These are phyloP conservation scores for Emydura subglobosa DNA, from an alignment of 2,113 vertebrate species.

Conservation along the genomic window DNA sequence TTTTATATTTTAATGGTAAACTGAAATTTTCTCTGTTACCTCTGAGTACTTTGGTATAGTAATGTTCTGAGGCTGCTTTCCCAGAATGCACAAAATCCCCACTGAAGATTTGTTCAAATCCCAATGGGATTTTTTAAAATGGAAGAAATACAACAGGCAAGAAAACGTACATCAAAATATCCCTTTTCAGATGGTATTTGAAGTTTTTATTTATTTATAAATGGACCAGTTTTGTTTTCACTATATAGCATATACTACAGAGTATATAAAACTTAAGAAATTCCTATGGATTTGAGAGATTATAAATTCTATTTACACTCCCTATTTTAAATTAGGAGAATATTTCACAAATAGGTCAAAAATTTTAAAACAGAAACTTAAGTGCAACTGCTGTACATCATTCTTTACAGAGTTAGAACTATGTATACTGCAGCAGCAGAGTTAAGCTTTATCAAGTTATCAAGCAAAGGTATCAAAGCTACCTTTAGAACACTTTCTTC, in stretches of 20 bases:
- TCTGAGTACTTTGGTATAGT: neutral
- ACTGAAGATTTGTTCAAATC: neutral
- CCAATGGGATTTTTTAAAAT: neutral
- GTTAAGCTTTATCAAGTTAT: neutral
- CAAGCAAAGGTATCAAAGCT: neutral
- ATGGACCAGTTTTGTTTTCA: neutral
- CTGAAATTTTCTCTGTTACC: neutral
- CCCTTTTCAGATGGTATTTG: neutral
- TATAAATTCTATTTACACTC: neutral
- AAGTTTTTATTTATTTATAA: neutral
- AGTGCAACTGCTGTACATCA: too few species aligned
- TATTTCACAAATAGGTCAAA: neutral
- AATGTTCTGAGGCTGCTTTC: neutral
- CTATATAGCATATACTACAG: neutral
- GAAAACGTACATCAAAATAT: neutral
- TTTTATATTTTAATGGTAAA: neutral
- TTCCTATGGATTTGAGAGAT: neutral
- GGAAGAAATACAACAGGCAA: neutral
- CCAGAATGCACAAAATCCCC: neutral
- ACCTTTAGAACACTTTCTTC: neutral
- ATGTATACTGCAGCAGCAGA: neutral
- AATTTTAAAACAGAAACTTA: neutral
- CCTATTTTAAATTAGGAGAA: too few species aligned
- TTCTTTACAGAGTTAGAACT: neutral
- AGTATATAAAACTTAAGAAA: neutral